Evolutionary conservation across 2,797 vertebrate species (phyloP).

Genomic region (Betta splendens): DNA sequence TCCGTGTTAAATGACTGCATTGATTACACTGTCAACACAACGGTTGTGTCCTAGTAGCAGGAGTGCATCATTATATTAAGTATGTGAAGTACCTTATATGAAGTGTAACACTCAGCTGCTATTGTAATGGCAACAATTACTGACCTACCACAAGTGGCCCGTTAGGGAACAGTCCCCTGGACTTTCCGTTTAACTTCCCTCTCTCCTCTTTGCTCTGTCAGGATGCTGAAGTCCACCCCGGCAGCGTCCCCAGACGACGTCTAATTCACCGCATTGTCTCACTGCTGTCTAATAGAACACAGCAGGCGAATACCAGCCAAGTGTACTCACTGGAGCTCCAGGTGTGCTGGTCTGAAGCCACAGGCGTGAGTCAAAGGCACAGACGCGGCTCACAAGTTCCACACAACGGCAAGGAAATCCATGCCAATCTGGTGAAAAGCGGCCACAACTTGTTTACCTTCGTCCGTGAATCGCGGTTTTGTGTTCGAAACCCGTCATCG

Average conservation of each 20-base stretch:
- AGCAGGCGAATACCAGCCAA: slow-evolving; percentile 29
- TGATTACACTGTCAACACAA: slow-evolving; percentile 14
- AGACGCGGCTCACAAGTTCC: slow-evolving; percentile 21
- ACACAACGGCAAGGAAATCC: slow-evolving; percentile 19
- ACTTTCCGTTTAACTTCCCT: background rate
- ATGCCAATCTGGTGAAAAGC: background rate
- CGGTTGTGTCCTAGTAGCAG: slow-evolving; percentile 8
- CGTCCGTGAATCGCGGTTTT: no score
- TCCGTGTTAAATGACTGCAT: slow-evolving; percentile 15
- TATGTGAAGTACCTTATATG: no score
- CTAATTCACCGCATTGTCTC: background rate
- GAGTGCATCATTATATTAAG: slow-evolving; percentile 5
- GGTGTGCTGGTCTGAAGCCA: slow-evolving; percentile 42
- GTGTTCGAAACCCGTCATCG: no score
- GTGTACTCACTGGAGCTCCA: slow-evolving; percentile 41
- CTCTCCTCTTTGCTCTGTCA: background rate
- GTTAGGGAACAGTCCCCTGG: slow-evolving; percentile 11
- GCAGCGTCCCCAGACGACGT: slow-evolving; percentile 8
- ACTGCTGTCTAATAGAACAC: slow-evolving; percentile 8
- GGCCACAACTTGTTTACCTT: no score
- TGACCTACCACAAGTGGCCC: background rate
- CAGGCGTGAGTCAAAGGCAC: slow-evolving; percentile 32
- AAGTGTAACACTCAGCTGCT: background rate
- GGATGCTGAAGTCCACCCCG: slow-evolving; percentile 1
- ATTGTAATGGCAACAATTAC: slow-evolving; percentile 17